phyloP scores from a whole-genome alignment of 2,888 invertebrate genomes.

The Abrostola triplasia region DNA sequence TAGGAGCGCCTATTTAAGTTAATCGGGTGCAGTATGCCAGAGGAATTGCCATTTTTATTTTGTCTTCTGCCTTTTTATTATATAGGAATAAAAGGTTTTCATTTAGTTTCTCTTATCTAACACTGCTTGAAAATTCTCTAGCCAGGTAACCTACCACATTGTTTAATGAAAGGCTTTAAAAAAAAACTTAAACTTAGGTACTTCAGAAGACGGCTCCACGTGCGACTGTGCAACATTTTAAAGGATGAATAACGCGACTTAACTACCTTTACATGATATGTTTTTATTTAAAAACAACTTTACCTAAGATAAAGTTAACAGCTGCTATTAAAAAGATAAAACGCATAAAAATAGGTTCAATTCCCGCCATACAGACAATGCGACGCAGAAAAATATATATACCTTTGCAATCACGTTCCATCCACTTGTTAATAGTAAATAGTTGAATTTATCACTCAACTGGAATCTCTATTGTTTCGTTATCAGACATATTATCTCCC shows the following conservation, averaged over 20 bases:
- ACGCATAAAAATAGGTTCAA: conserved; percentile 14
- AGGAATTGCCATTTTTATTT: too few relatives aligned
- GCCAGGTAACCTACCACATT: too few relatives aligned
- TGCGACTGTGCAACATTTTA: neutral
- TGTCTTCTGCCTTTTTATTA: too few relatives aligned
- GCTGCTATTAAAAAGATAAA: conserved; percentile 23
- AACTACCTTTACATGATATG: neutral
- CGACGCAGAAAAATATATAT: conserved; percentile 10
- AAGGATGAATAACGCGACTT: neutral
- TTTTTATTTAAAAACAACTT: conserved; percentile 1
- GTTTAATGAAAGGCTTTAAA: too few relatives aligned
- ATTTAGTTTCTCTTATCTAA: too few relatives aligned
- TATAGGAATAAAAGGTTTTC: too few relatives aligned
- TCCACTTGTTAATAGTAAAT: conserved; percentile 48
- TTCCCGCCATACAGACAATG: conserved; percentile 11
- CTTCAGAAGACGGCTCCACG: too few relatives aligned
- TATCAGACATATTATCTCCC: conserved; percentile 56
- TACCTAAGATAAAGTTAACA: neutral
- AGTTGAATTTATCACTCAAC: conserved; percentile 47
- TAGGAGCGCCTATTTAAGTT: too few relatives aligned
- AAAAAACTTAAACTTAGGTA: too few relatives aligned
- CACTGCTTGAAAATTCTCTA: too few relatives aligned
- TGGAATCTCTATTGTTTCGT: conserved; percentile 59
- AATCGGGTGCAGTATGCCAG: too few relatives aligned
- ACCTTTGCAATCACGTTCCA: conserved; percentile 28